Base-by-base conservation (phyloP, 2,113 vertebrate genomes). In the Vimba vimba region DNA sequence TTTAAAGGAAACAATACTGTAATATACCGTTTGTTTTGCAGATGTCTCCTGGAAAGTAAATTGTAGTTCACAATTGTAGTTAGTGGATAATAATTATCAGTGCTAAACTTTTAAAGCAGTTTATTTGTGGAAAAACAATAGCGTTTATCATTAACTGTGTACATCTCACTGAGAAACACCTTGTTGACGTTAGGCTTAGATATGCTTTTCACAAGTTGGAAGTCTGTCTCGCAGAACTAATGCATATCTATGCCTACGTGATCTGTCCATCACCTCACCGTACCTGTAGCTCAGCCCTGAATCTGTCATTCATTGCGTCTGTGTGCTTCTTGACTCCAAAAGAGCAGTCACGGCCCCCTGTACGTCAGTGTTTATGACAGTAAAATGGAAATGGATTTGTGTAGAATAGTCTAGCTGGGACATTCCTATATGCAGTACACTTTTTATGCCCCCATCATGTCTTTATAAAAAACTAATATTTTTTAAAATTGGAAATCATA, bases 281-380 rank as follows among this genome's bases (percentile, higher is more conserved):
- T 27, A 27, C 27, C 27, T 27, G 27, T 27, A 33, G 12, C 57
- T 79, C 77, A 80, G 79, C 43, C 79, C 79, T 80, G 13, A 64
- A 80, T 80, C 39, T 80, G 79, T 45, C 79, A 80, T 80, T 64
- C 79, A 80, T 27, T 19, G 71, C 13, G 6, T 7, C n/a, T 25
- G 23, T 39, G 43, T 17, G 57, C 57, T 62, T 27, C n/a, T 62
- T 5, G 23, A 80, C 78, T 62, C 36, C 33, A 62, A 7, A 64
- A 62, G 36, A 80, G 36, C 36, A 39, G 55, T 13, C 76, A n/a
- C 1, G 6, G 50, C 55, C 52, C 39, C 55, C 55, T 79, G 36
- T 33, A 59, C 11, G 11, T 79, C 55, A 36, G 30, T 79, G 33
- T n/a, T 62, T 25, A 80, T 80, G 57, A 80, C 78, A 64, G 78